These are phyloP conservation scores for Pseudomyrmex dendroicus DNA, from an alignment of 1,140 invertebrate genomes.

Conservation along the genomic window DNA sequence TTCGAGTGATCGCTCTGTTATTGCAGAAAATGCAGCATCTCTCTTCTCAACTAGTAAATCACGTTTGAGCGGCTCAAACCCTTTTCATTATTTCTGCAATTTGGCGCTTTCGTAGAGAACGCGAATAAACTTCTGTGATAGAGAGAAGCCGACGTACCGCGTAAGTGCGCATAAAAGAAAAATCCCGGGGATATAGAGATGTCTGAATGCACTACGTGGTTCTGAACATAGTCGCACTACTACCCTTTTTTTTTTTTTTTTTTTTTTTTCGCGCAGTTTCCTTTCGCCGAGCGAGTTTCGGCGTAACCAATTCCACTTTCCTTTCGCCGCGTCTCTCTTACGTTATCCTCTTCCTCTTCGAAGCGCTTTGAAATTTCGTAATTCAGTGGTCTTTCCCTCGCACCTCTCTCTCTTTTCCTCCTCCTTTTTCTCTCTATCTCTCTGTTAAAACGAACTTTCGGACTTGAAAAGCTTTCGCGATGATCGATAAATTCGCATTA, in stretches of 20 bases:
- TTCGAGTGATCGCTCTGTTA: background rate
- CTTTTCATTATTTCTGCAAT: slow-evolving; percentile 41
- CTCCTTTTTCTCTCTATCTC: background rate
- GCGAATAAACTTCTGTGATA: slow-evolving; percentile 31
- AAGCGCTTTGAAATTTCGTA: slow-evolving; percentile 35
- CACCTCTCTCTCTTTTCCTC: background rate
- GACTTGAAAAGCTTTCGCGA: slow-evolving; percentile 8
- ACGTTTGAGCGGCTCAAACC: background rate
- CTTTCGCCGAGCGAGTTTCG: slow-evolving; percentile 30
- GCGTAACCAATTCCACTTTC: slow-evolving; percentile 44
- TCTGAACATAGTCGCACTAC: slow-evolving; percentile 3
- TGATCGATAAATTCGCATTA: slow-evolving; percentile 63
- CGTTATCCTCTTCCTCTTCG: slow-evolving; percentile 13
- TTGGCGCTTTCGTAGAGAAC: slow-evolving; percentile 7
- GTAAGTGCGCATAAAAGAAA: slow-evolving; percentile 32
- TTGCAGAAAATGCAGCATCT: background rate
- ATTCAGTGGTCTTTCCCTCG: slow-evolving; percentile 13
- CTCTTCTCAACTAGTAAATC: background rate
- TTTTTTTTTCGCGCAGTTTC: background rate
- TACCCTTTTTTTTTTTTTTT: background rate
- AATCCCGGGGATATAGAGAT: slow-evolving; percentile 46
- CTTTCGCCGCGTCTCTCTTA: background rate
- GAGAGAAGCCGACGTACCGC: slow-evolving; percentile 31
- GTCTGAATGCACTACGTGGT: slow-evolving; percentile 45
- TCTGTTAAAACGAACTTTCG: slow-evolving; percentile 50